Evolutionary conservation across 2,797 vertebrate genomes (phyloP).

Genomic region (Iguana delicatissima): DNA sequence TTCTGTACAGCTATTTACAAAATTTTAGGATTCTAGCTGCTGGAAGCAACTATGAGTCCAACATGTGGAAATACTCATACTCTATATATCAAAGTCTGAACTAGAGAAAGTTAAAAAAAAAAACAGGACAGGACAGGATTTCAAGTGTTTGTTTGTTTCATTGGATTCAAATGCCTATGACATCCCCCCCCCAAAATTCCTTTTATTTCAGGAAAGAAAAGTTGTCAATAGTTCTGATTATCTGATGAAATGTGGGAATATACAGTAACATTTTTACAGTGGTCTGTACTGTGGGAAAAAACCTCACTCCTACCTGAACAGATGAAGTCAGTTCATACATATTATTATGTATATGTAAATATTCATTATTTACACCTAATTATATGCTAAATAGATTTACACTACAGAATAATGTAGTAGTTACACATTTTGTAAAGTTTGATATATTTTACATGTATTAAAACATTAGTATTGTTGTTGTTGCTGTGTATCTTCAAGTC

Average conservation of each 20-base stretch:
- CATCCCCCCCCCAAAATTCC: too few relatives aligned
- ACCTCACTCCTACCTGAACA: not conserved
- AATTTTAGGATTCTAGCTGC: not conserved
- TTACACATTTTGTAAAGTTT: not conserved
- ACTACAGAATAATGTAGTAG: not conserved
- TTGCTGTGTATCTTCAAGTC: too few relatives aligned
- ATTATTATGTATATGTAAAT: slow-evolving; percentile 30
- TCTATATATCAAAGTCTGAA: not conserved
- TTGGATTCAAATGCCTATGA: not conserved
- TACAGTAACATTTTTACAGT: slow-evolving; percentile 2
- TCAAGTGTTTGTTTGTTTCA: not conserved
- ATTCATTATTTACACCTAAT: slow-evolving; percentile 35
- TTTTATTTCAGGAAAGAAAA: not conserved
- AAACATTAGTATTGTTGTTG: not conserved
- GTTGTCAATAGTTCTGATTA: not conserved
- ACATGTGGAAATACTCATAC: not conserved
- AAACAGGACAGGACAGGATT: not conserved
- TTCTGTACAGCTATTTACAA: not conserved
- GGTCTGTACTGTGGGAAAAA: not conserved
- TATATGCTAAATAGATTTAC: slow-evolving; percentile 13
- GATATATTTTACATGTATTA: not conserved
- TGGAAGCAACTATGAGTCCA: not conserved
- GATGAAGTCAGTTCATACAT: slow-evolving; percentile 24
- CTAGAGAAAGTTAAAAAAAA: not conserved
- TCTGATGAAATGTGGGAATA: not conserved